Conservation (phyloP, 2,113 vertebrate genomes). For the Butorides virescens region DNA sequence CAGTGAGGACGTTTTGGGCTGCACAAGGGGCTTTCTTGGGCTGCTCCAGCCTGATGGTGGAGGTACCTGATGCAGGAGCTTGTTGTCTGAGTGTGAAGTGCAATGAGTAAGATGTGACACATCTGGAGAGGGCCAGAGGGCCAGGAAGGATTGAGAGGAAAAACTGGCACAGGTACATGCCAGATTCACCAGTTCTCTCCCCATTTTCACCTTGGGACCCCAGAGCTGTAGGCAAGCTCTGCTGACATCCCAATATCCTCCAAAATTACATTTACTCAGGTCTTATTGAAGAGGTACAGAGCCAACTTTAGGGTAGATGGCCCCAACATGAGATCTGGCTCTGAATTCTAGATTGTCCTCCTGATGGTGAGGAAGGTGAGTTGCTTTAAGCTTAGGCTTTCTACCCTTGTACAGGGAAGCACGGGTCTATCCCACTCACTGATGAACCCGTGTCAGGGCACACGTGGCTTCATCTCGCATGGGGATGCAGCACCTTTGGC, state of each 20-base stretch:
- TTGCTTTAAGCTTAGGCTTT: background rate
- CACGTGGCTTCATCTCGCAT: rapidly evolving
- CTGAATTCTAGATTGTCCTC: background rate
- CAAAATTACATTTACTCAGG: background rate
- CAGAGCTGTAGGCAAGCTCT: background rate
- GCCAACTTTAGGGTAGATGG: background rate
- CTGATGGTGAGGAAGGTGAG: background rate
- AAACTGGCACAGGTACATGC: background rate
- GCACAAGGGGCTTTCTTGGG: background rate
- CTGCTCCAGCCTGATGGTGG: background rate
- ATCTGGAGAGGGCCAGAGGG: background rate
- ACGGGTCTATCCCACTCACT: background rate
- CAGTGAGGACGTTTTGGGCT: background rate
- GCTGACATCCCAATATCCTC: background rate
- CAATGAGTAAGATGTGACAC: background rate
- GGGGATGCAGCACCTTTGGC: background rate
- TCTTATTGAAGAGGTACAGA: background rate
- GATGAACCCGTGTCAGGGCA: background rate
- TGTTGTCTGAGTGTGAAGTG: background rate
- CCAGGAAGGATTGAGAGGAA: background rate
- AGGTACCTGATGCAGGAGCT: background rate
- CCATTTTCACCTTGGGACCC: background rate
- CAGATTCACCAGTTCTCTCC: background rate
- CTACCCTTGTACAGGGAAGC: background rate
- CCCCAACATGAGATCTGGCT: background rate